These are phyloP conservation scores for Cheiracanthium punctorium DNA, from an alignment of 2,888 invertebrate genomes.

Conservation along the genomic window DNA sequence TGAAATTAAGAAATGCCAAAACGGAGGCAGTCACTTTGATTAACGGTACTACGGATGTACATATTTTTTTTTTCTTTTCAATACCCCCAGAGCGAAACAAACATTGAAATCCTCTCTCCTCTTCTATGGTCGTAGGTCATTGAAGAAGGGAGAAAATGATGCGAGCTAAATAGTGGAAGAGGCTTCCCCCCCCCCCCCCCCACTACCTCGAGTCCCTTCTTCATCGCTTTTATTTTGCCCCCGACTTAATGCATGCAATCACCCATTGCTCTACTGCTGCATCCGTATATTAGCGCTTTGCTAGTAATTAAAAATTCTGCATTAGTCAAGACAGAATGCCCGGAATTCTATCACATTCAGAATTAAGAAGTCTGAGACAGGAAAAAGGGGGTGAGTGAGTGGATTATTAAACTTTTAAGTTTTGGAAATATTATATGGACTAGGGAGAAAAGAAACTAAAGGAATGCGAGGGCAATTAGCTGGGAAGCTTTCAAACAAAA, in stretches of 20 bases:
- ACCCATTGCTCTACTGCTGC: constrained; percentile 26
- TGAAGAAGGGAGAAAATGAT: constrained; percentile 40
- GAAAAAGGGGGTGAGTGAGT: constrained; percentile 20
- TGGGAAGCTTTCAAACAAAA: constrained; percentile 50
- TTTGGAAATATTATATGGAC: constrained; percentile 57
- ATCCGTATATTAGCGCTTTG: constrained; percentile 60
- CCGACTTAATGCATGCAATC: constrained; percentile 57
- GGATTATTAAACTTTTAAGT: constrained; percentile 68
- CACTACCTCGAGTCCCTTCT: constrained; percentile 20
- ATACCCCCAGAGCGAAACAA: constrained; percentile 48
- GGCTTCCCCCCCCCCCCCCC: constrained; percentile 29
- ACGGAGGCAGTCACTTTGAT: constrained; percentile 43
- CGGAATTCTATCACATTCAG: constrained; percentile 65
- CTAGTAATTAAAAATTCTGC: constrained; percentile 68
- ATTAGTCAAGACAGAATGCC: constrained; percentile 61
- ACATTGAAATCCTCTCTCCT: constrained; percentile 35
- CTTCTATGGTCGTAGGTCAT: constrained; percentile 50
- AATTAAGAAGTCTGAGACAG: constrained; percentile 56
- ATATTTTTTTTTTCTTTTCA: constrained; percentile 32
- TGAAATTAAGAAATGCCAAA: constrained; percentile 16
- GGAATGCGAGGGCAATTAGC: constrained; percentile 55
- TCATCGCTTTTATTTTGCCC: constrained; percentile 27
- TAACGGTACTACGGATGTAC: constrained; percentile 34
- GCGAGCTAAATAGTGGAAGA: constrained; percentile 53
- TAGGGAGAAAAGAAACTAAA: constrained; percentile 40